Base-by-base conservation (phyloP, 2,888 invertebrate species). In the Orthosia incerta region DNA sequence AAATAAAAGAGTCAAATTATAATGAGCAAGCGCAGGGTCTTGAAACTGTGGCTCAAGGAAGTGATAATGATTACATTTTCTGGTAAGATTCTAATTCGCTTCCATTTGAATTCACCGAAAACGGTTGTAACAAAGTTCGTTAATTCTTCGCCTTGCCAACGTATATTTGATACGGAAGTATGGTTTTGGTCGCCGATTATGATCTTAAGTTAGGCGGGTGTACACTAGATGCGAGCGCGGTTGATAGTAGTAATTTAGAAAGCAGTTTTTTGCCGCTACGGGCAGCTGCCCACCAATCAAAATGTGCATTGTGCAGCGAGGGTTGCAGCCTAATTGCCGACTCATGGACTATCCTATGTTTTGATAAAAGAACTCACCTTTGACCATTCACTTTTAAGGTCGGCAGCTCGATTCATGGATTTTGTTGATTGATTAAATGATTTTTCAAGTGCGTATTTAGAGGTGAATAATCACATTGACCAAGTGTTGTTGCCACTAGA, bases 251-350 rank as follows among this genome's bases (percentile, higher is more conserved):
- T 93, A 92, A 95, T 95, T 95, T 95, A 93, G 94, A 94, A 95
- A 94, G 93, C 91, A 90, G 92, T 94, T 95, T 95, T 95, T 94
- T 77, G 93, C 93, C 87, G 91, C 91, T 86, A 93, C 91, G 91
- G 92, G 83, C 96, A 95, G 95, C 95, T 95, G 95, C 89, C 92
- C 92, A 94, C 95, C 93, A 93, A 94, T 94, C 93, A 91, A 94
- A 94, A 93, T 92, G 93, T 93, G 93, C 94, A 94, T 92, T 92
- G 91, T 91, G 90, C 91, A 90, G 88, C 90, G 89, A 92, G 95
- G 95, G 95, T 92, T 91, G 93, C 87, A 82, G 72, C 85, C 90
- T 92, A 94, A 93, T 93, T 89, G 93, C 90, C 93, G 89, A 92
- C 92, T 94, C 94, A 94, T 94, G 91, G 91, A 91, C 88, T 88